phyloP scores from a whole-genome alignment of 2,113 vertebrate species.

The Ictidomys tridecemlineatus region DNA sequence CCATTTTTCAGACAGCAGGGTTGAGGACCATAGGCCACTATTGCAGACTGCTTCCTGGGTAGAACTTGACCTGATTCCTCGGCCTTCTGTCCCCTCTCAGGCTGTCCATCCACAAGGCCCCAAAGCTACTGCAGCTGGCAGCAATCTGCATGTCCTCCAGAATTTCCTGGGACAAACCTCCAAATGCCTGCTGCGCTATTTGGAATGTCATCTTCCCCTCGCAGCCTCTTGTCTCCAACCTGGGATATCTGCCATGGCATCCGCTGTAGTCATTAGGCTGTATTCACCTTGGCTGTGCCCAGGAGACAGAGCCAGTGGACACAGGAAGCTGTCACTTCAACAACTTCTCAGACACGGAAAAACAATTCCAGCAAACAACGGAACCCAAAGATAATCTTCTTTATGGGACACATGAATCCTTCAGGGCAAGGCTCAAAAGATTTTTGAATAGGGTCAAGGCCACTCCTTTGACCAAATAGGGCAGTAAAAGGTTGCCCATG shows the following conservation, averaged over 20 bases:
- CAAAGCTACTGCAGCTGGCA: background rate
- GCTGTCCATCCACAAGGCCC: background rate
- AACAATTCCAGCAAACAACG: background rate
- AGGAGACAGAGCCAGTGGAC: background rate
- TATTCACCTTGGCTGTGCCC: background rate
- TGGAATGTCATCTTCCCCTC: background rate
- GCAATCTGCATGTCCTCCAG: background rate
- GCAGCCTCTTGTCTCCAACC: background rate
- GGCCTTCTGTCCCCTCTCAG: background rate
- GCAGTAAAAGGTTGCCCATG: background rate
- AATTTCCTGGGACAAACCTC: conserved; percentile 18
- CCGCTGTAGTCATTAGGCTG: background rate
- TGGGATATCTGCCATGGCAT: background rate
- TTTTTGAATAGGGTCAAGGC: background rate
- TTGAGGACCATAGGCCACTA: background rate
- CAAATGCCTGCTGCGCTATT: background rate
- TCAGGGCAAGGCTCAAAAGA: background rate
- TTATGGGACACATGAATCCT: background rate
- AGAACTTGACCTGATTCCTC: background rate
- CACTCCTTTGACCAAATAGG: background rate
- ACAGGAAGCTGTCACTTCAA: background rate
- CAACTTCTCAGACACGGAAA: background rate
- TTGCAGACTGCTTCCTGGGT: background rate
- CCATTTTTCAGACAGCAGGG: background rate
- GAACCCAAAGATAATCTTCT: background rate